Base-by-base conservation (phyloP, 1,140 invertebrate genomes). In the Cydia amplana region DNA sequence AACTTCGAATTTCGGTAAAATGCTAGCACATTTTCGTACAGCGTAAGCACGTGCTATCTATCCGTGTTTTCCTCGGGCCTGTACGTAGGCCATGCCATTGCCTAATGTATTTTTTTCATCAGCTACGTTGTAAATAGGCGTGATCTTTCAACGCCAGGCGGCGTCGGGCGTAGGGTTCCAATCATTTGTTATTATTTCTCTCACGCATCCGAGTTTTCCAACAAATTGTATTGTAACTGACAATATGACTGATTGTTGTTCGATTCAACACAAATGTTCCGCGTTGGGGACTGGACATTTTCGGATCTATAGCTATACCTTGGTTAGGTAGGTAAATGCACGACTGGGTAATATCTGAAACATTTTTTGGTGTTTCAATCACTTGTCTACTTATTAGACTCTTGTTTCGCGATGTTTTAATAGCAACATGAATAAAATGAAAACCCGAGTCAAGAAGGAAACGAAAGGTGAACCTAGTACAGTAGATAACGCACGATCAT, bases 171-270 rank as follows among this genome's bases (percentile, higher is more conserved):
- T 90, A 92, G 89, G 90, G 89, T 84, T 86, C 84, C 87, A 90
- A 91, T 91, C 91, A 92, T 92, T 92, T 92, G 88, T 92, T 92
- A 92, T 91, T 91, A 91, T 91, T 91, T 91, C 86, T 86, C 86
- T 91, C 89, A 92, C 90, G 91, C 89, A 85, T 87, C 85, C 85
- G 88, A 60, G 55, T 86, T 91, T 89, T 86, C 83, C 88, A 89
- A 91, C 89, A 91, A 90, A 91, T 91, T 91, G 88, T 91, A 91
- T 90, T 91, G 91, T 91, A 87, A 87, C 89, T 92, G 89, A 92
- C 91, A 92, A 91, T 91, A 91, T 92, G 91, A 91, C 87, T 86
- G 91, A 91, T 92, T 91, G 90, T 89, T 91, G 85, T 91, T 88
- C 87, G 86, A 91, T 92, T 88, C 87, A 75, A 84, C 83, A 87